A percentile compares a stretch with the other conserved stretches of the same genome.
These are phyloP conservation scores for Discoglossus pictus DNA, from an alignment of 2,797 vertebrate species.

Conservation along the genomic window DNA sequence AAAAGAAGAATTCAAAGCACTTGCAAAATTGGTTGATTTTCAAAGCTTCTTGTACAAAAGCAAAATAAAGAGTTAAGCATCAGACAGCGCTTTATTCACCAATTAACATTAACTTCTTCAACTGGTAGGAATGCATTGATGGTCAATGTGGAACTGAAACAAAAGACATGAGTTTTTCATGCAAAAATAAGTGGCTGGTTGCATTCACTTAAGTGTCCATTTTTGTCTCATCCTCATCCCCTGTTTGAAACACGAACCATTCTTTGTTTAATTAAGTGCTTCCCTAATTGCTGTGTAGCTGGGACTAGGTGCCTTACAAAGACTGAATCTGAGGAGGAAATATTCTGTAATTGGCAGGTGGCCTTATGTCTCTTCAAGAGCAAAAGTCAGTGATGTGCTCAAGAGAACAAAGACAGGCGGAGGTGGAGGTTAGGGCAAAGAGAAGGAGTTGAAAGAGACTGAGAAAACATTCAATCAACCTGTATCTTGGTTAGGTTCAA, in stretches of 20 bases:
- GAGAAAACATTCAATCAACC: no score
- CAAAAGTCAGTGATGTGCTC: slow-evolving; percentile 22
- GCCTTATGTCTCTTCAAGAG: slow-evolving; percentile 17
- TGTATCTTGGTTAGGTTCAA: no score
- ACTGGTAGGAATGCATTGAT: background rate
- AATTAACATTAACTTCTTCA: slow-evolving; percentile 19
- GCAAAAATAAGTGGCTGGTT: slow-evolving; percentile 7
- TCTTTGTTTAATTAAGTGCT: slow-evolving; percentile 47
- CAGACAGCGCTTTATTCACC: slow-evolving; percentile 15
- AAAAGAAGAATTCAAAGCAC: background rate
- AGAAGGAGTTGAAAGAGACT: no score
- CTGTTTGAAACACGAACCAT: slow-evolving; percentile 22
- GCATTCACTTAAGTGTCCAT: background rate
- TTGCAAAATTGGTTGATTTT: background rate
- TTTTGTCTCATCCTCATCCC: background rate
- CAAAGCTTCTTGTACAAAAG: background rate
- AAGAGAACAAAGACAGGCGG: slow-evolving; percentile 6
- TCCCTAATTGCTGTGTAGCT: slow-evolving; percentile 42
- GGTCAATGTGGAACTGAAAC: background rate
- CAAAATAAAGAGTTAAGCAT: background rate
- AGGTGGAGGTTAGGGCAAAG: background rate
- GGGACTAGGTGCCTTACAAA: slow-evolving; percentile 18
- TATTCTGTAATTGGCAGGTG: slow-evolving; percentile 49
- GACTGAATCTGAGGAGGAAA: slow-evolving; percentile 34
- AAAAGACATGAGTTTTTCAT: slow-evolving; percentile 8